Base-by-base conservation (phyloP, 2,797 vertebrate species). In the Danio jaintianensis region DNA sequence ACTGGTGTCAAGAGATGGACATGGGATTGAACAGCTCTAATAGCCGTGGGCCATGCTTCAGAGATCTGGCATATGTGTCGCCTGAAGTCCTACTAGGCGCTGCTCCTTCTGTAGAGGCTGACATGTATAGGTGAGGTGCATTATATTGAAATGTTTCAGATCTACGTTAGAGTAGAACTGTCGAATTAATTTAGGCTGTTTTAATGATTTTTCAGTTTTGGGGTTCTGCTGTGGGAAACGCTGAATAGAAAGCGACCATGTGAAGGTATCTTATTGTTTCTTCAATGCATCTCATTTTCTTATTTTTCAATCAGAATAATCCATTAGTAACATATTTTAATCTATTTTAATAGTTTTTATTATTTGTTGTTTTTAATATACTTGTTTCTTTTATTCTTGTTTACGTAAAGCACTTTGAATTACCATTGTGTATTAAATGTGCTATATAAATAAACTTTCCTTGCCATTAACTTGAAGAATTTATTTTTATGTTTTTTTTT, bases 221-320 rank as follows among this genome's bases (percentile, higher is more conserved):
- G 91, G 81, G 86, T 93, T 20, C 50, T 92, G 50, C 86, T 90
- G 0, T 93, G 91, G 91, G 93, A 94, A 80, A 88, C 61, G 7
- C 76, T 94, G 75, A 92, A 90, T 82, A 89, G 92, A 89, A 84
- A 0, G 85, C 91, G 72, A 13, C 88, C 91, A 45, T 87, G 89
- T 50, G 89, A 92, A 92, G 91, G 93, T 93, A 92, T 16, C 56
- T 22, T 62, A 36, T 55, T 18, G 40, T 55, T 15, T 16, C 43
- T 58, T 61, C 6, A 11, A 22, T 59, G 38, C 50, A 7, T 63
- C 36, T 18, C 18, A 11, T 22, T 1, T 4, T 45, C 5, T 42
- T 53, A 16, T 53, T 64, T 16, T 61, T n/a, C 29, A 29, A 29
- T 3, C 29, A 29, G 29, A 29, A 29, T 29, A 29, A 29, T 29